phyloP scores from a whole-genome alignment of 2,113 vertebrate species.

The Callipepla californica region DNA sequence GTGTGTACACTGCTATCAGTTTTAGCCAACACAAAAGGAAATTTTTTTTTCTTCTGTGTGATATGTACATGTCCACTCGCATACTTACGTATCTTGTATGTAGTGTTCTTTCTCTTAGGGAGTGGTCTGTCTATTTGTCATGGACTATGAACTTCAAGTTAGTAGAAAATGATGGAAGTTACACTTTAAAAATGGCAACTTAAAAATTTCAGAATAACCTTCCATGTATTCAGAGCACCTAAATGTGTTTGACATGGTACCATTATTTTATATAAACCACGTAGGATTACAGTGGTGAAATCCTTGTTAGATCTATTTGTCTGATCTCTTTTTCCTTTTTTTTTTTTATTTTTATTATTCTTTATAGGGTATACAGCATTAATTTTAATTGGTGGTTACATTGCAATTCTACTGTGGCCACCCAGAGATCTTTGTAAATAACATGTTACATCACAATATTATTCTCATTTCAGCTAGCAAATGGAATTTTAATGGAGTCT shows the following conservation, averaged over 20 bases:
- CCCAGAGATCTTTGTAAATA: slow-evolving; percentile 12
- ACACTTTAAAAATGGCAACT: background rate
- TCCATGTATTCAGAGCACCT: background rate
- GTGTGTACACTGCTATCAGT: background rate
- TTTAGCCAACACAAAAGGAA: background rate
- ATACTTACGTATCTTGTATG: background rate
- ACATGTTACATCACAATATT: background rate
- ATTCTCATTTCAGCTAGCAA: background rate
- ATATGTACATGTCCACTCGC: background rate
- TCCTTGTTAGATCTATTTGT: slow-evolving; percentile 12
- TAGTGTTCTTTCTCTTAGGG: background rate
- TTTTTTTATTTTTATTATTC: accelerated
- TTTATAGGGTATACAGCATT: background rate
- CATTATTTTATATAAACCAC: slow-evolving; percentile 27
- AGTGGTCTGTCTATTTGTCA: background rate
- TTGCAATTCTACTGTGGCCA: background rate
- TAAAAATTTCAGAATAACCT: background rate
- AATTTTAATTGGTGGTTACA: slow-evolving; percentile 54
- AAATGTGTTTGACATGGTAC: background rate
- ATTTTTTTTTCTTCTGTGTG: background rate
- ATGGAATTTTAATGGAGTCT: slow-evolving; percentile 10
- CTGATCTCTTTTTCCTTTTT: background rate
- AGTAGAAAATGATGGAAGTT: background rate
- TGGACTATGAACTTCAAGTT: background rate
- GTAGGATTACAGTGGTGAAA: background rate